Conservation (phyloP, 1,140 invertebrate species). For the Leptinotarsa undecemlineata region DNA sequence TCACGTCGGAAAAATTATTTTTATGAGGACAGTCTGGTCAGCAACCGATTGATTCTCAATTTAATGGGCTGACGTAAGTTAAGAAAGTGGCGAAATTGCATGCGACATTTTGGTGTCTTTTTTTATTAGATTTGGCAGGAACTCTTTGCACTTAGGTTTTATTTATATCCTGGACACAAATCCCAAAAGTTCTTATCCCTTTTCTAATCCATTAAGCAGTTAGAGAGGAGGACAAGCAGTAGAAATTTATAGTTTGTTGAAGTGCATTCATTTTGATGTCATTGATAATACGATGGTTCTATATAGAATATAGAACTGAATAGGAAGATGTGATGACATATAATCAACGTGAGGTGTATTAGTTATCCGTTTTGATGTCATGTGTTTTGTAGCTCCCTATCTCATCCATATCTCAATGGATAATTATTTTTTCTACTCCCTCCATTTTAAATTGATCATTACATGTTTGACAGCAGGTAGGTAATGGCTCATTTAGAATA, state of each 20-base stretch:
- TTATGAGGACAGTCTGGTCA: slow-evolving; percentile 16
- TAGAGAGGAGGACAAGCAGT: slow-evolving; percentile 5
- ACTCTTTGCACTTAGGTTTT: slow-evolving; percentile 12
- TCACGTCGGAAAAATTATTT: slow-evolving; percentile 8
- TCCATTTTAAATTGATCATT: too few species aligned
- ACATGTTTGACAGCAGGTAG: too few species aligned
- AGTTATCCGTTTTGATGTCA: too few species aligned
- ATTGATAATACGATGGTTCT: too few species aligned
- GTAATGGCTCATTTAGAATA: too few species aligned
- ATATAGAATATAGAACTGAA: too few species aligned
- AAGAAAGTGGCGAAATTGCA: slow-evolving; percentile 21
- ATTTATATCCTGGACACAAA: slow-evolving; percentile 11
- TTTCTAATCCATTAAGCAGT: slow-evolving; percentile 26
- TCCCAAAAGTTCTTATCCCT: slow-evolving; percentile 8
- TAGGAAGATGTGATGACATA: too few species aligned
- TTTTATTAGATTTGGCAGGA: slow-evolving; percentile 10
- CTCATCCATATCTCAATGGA: too few species aligned
- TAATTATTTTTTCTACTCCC: too few species aligned
- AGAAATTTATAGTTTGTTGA: neutral
- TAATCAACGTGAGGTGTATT: too few species aligned
- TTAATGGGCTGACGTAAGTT: neutral
- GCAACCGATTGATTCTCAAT: slow-evolving; percentile 11
- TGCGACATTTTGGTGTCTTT: slow-evolving; percentile 12
- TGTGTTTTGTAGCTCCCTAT: too few species aligned
- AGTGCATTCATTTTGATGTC: neutral